phyloP scores from a whole-genome alignment of 2,797 vertebrate species.

The Novumbra hubbsi region DNA sequence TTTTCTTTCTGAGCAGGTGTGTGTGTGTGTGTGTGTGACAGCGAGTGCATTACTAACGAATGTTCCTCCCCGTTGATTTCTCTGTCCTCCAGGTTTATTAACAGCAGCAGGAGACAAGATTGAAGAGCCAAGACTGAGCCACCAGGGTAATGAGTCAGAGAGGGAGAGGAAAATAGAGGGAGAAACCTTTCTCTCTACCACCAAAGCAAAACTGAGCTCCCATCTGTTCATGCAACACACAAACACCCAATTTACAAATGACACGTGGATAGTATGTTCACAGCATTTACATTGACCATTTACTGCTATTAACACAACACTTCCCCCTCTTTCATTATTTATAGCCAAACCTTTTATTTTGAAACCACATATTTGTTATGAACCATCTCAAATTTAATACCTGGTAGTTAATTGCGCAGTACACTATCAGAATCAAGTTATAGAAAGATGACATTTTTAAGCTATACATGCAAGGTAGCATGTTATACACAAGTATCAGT shows the following conservation, averaged over 20 bases:
- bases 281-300: not conserved
- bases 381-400: not conserved
- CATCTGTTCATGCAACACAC: constrained; percentile 87
- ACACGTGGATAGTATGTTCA: constrained; percentile 42
- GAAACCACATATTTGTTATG: not conserved
- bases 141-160: constrained; percentile 99
- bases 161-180: constrained; percentile 52
- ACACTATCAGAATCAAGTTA: not conserved
- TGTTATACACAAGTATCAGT: not conserved
- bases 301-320: not conserved
- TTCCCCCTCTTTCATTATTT: not conserved
- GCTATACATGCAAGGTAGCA: not conserved
- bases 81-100: constrained; percentile 99
- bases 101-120: constrained; percentile 93
- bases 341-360: not conserved
- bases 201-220: constrained; percentile 78
- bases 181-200: constrained; percentile 76
- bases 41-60: constrained; percentile 83
- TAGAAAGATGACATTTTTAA: not conserved
- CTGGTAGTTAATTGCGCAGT: not conserved
- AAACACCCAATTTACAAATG: constrained; percentile 81
- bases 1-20: constrained; percentile 84
- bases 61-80: constrained; percentile 99
- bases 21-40: constrained; percentile 50
- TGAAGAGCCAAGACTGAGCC: constrained; percentile 95